These are phyloP conservation scores for Meliscaeva auricollis DNA, from an alignment of 2,888 invertebrate genomes.

Conservation along the genomic window DNA sequence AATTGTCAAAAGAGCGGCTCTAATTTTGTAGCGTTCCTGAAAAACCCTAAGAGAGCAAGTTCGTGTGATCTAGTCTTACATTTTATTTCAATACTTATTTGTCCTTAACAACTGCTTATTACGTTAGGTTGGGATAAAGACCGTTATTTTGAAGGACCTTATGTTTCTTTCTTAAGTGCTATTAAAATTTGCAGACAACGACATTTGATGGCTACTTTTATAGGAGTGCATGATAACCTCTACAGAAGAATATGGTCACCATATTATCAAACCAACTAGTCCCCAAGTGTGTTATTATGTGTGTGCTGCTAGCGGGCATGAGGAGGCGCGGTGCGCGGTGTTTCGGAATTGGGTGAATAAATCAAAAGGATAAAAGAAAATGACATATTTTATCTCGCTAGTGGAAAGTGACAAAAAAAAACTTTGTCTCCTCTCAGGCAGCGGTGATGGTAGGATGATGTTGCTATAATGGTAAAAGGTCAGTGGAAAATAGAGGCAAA, in stretches of 20 bases:
- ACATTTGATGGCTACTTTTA: too few relatives aligned
- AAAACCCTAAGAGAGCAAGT: too few relatives aligned
- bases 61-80: too few relatives aligned
- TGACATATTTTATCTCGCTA: slow-evolving; percentile 75
- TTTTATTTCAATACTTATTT: too few relatives aligned
- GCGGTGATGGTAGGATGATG: background rate
- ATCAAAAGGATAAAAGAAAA: slow-evolving; percentile 74
- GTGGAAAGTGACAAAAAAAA: slow-evolving; percentile 69
- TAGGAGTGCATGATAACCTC: too few relatives aligned
- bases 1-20: too few relatives aligned
- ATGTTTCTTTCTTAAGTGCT: too few relatives aligned
- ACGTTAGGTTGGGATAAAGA: too few relatives aligned
- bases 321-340: background rate
- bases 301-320: background rate
- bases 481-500: slow-evolving; percentile 24
- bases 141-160: too few relatives aligned
- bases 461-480: slow-evolving; percentile 32
- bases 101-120: too few relatives aligned
- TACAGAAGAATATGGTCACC: background rate
- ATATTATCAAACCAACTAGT: background rate
- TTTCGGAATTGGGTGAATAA: slow-evolving; percentile 54
- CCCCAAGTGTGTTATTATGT: slow-evolving; percentile 37
- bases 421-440: slow-evolving; percentile 12
- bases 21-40: too few relatives aligned
- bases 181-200: too few relatives aligned